A percentile compares a stretch with the other conserved stretches of the same genome.
These are phyloP conservation scores for Zapus hudsonius DNA, from an alignment of 2,113 vertebrate species.

Conservation along the genomic window DNA sequence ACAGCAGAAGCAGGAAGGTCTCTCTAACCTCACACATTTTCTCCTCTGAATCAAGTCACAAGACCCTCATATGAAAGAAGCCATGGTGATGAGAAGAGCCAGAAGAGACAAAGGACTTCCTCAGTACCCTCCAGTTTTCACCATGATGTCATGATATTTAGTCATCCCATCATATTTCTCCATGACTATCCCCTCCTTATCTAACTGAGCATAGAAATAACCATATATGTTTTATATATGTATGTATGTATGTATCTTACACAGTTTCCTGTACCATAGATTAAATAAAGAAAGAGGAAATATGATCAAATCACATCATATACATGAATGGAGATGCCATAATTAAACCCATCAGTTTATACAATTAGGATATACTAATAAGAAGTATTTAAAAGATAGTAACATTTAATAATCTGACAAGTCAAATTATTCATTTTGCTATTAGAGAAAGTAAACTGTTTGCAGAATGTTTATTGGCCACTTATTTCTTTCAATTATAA, in stretches of 20 bases:
- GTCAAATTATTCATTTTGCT: background rate
- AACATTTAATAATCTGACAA: background rate
- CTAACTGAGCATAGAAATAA: background rate
- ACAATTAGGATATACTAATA: background rate
- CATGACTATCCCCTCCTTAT: background rate
- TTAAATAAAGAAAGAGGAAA: background rate
- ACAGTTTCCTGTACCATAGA: background rate
- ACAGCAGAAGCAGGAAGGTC: background rate
- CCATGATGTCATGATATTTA: background rate
- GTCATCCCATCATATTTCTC: background rate
- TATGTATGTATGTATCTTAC: too few species aligned
- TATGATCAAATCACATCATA: background rate
- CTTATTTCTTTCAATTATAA: background rate
- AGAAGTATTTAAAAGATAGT: background rate
- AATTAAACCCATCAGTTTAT: background rate
- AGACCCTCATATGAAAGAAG: background rate
- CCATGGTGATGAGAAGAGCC: too few species aligned
- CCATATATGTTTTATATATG: too few species aligned
- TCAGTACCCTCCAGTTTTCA: background rate
- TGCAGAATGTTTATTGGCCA: background rate
- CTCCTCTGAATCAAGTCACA: background rate
- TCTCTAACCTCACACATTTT: too few species aligned
- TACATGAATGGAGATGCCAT: background rate
- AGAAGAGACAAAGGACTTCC: accelerated
- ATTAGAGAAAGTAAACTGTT: background rate